Conservation (phyloP, 2,888 invertebrate species). For the Shargacucullia verbasci region DNA sequence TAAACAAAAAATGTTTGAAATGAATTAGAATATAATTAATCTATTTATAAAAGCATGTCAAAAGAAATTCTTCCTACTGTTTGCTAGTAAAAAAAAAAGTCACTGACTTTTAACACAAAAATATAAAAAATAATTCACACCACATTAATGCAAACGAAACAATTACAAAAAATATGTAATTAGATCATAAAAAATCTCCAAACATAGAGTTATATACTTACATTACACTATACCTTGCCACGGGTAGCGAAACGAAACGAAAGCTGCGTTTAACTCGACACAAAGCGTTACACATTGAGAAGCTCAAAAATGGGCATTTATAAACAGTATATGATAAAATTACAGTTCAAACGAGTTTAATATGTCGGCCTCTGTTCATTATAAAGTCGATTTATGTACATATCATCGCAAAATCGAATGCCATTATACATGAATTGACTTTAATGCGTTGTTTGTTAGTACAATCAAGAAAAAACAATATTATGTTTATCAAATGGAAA, state of each 20-base stretch:
- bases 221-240: constrained; percentile 68
- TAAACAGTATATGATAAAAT: constrained; percentile 30
- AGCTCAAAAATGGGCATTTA: constrained; percentile 86
- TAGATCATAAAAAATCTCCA: constrained; percentile 6
- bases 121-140: no score
- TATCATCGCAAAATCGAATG: not conserved
- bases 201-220: constrained; percentile 61
- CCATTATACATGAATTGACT: constrained; percentile 9
- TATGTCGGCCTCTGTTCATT: not conserved
- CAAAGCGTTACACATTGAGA: constrained; percentile 76
- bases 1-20: no score
- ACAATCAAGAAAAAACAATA: constrained; percentile 22
- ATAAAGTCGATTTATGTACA: constrained; percentile 3
- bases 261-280: constrained; percentile 72
- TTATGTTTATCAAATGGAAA: not conserved
- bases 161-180: not conserved
- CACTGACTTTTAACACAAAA: no score
- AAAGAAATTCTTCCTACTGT: no score
- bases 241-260: constrained; percentile 73
- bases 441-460: not conserved
- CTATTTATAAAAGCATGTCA: no score
- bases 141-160: no score
- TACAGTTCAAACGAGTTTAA: constrained; percentile 17
- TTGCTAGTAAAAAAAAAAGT: no score
- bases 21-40: no score